Percentiles rank a stretch among this genome's conserved stretches.
Evolutionary conservation across 1,140 invertebrate genomes (phyloP).

Genomic region (Conus betulinus): DNA sequence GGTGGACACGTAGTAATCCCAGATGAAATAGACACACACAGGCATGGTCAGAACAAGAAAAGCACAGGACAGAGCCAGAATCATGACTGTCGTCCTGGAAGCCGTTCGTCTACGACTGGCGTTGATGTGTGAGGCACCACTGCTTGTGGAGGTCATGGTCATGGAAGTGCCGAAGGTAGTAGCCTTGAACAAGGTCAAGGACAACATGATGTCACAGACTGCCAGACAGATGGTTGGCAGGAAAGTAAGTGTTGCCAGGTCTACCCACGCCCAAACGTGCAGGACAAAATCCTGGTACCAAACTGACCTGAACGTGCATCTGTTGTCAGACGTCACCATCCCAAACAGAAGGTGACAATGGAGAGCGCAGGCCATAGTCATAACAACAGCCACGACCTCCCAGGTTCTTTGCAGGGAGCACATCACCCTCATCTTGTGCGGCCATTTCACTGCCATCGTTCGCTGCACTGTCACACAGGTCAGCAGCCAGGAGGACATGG

Average conservation of each 20-base stretch:
- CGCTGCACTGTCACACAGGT: not conserved
- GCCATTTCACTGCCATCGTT: not conserved
- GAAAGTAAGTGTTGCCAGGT: not conserved
- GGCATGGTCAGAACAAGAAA: not conserved
- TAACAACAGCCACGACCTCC: not conserved
- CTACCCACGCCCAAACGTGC: not conserved
- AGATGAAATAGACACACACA: not conserved
- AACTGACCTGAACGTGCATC: not conserved
- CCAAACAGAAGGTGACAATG: not conserved
- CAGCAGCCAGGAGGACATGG: not conserved
- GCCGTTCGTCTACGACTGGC: not conserved
- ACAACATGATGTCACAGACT: not conserved
- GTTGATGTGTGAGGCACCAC: not conserved
- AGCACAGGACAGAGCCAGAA: not conserved
- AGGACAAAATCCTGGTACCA: not conserved
- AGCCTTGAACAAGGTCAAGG: not conserved
- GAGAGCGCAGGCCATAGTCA: not conserved
- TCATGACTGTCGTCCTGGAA: not conserved
- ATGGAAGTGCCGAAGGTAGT: not conserved
- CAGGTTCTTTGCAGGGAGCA: not conserved
- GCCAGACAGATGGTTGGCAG: not conserved
- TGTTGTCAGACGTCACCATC: not conserved
- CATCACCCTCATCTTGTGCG: not conserved
- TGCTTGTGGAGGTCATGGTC: not conserved
- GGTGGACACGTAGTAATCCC: not conserved